Conservation (phyloP, 2,888 invertebrate genomes). For the Acleris literana region DNA sequence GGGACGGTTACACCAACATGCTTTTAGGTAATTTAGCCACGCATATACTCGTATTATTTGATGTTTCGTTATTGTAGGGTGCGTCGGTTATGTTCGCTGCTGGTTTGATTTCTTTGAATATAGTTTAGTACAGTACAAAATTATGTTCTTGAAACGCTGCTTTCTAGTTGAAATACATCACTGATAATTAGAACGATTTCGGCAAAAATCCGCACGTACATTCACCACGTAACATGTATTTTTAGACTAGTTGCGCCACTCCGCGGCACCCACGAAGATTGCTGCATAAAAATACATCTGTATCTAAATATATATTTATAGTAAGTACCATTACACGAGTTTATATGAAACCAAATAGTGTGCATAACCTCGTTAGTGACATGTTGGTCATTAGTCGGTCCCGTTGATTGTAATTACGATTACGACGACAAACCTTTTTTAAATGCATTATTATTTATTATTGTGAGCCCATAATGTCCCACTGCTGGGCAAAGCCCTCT, state of each 20-base stretch:
- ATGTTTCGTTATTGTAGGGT: neutral
- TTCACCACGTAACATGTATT: conserved; percentile 59
- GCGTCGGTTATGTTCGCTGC: no score
- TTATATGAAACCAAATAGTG: neutral
- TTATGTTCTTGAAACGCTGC: no score
- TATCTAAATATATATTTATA: conserved; percentile 39
- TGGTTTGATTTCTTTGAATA: no score
- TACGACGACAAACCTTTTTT: neutral
- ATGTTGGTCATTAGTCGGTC: no score
- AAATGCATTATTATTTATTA: no score
- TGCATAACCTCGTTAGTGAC: neutral
- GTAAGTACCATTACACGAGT: conserved; percentile 8
- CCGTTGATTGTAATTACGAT: no score
- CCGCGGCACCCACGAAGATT: conserved; percentile 53
- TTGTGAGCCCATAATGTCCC: no score
- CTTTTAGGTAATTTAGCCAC: conserved; percentile 6
- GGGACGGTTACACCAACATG: conserved; percentile 4
- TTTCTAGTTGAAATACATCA: conserved; percentile 6
- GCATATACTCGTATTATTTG: conserved; percentile 13
- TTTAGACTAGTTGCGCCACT: conserved; percentile 61
- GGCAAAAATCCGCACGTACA: conserved; percentile 45
- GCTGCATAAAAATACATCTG: conserved; percentile 49
- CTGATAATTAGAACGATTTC: conserved; percentile 17
- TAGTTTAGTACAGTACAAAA: no score
- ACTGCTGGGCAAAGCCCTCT: no score